Evolutionary conservation across 2,888 invertebrate species (phyloP), one percentile per base, ranked within the genome.

Genomic region (Limnephilus rhombicus): DNA sequence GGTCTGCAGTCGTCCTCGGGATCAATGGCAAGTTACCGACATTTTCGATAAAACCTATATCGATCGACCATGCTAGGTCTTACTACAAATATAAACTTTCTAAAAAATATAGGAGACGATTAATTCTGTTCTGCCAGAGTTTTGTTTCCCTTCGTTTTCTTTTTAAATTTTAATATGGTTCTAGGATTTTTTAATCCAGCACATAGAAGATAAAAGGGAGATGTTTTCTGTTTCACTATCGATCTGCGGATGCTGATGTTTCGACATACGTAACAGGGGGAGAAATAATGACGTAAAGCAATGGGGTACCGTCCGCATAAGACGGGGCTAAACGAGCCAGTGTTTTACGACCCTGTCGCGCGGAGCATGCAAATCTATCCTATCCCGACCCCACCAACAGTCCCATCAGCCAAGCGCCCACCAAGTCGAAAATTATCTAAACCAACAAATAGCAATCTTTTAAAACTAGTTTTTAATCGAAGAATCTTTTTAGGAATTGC

Each of bases 311-410:
- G 49, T 87, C 87, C 87, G 68, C 31, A 68, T 29, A 68, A 53
- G 87, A 87, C 31, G 81, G 81, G 41, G 41, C 89, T 81, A 90
- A 90, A 90, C 85, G 80, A 90, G 90, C 90, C 49, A 83, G 90
- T 85, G 53, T 85, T 90, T 90, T 90, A 90, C 85, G 85, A 85
- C 24, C 53, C 24, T 45, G 85, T 85, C 90, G 53, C 90, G 37
- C 80, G 29, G 53, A n/a, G 90, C 90, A 90, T 90, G 85, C 85
- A 85, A 90, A 90, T 90, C 90, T 85, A 37, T 68, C 31, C 90
- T 4, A n/a, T 85, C 81, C 83, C 31, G 31, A 68, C 29, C 9
- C 53, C 15, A 68, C 13, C 53, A 41, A 86, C 24, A 41, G 9
- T 15, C 83, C 18, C 34, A 41, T 37, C 12, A 83, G 41, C 24